Conservation (phyloP, 1,140 invertebrate species). For the fruit fly (Drosophila melanogaster) region DNA sequence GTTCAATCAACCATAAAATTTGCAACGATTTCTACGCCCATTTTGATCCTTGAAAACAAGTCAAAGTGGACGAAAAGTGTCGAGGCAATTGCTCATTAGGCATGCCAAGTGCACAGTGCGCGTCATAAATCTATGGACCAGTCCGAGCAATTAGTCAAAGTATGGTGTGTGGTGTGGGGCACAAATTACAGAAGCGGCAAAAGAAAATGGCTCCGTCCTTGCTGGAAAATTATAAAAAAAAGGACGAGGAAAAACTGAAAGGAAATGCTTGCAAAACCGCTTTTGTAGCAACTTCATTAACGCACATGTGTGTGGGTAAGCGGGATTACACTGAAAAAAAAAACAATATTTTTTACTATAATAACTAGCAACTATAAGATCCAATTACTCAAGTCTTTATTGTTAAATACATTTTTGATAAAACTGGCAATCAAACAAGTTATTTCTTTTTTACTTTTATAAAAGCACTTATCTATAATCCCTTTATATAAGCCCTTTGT, state of each 20-base stretch:
- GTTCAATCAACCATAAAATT: constrained; percentile 63
- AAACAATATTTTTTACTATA: too few relatives aligned
- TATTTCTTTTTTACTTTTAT: too few relatives aligned
- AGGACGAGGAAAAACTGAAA: background rate
- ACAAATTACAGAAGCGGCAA: constrained; percentile 21
- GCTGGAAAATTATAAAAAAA: constrained; percentile 33
- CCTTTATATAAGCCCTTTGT: background rate
- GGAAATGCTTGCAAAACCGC: constrained; percentile 26
- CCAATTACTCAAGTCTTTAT: too few relatives aligned
- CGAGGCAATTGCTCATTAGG: constrained; percentile 41
- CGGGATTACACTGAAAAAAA: background rate
- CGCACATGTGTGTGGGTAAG: constrained; percentile 1
- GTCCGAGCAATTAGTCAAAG: constrained; percentile 33
- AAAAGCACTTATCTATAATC: too few relatives aligned
- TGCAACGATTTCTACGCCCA: background rate
- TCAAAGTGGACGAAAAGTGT: constrained; percentile 28
- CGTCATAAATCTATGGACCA: constrained; percentile 36
- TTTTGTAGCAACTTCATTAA: constrained; percentile 45
- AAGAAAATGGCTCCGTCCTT: constrained; percentile 1
- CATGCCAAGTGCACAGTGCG: constrained; percentile 40
- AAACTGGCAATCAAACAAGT: too few relatives aligned
- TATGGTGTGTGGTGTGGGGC: background rate
- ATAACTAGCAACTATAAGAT: too few relatives aligned
- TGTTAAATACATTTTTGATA: too few relatives aligned
- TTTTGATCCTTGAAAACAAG: constrained; percentile 1